Evolutionary conservation across 2,797 vertebrate species (phyloP).

Genomic region (Syncerus caffer): DNA sequence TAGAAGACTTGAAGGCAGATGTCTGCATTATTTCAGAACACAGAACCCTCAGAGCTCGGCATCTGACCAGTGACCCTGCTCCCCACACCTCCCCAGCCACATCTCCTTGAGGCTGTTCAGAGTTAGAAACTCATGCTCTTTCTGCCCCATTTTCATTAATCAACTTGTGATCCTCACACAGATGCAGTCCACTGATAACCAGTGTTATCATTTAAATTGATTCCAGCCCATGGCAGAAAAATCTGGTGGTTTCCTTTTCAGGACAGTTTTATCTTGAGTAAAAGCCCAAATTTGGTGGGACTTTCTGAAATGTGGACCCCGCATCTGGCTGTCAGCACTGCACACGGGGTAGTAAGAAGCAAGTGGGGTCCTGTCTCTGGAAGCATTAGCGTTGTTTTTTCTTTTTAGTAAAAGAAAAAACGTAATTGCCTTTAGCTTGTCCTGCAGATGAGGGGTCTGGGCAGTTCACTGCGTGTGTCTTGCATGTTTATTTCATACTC

Average conservation of each 20-base stretch:
- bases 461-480: not conserved
- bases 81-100: not conserved
- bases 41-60: not conserved
- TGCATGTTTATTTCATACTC: not conserved
- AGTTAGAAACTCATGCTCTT: not conserved
- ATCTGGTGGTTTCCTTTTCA: not conserved
- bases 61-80: not conserved
- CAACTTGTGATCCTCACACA: not conserved
- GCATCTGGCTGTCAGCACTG: not conserved
- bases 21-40: not conserved
- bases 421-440: not conserved
- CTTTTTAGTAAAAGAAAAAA: not conserved
- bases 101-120: not conserved
- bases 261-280: not conserved
- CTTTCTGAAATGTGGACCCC: not conserved
- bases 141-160: not conserved
- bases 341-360: not conserved
- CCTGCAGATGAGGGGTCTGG: not conserved
- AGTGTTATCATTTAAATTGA: not conserved
- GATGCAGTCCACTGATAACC: not conserved
- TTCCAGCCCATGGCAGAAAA: not conserved
- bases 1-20: not conserved
- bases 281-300: not conserved
- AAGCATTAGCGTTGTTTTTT: not conserved
- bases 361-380: not conserved